Conservation (phyloP, 2,113 vertebrate species). For the Pyrgilauda ruficollis region DNA sequence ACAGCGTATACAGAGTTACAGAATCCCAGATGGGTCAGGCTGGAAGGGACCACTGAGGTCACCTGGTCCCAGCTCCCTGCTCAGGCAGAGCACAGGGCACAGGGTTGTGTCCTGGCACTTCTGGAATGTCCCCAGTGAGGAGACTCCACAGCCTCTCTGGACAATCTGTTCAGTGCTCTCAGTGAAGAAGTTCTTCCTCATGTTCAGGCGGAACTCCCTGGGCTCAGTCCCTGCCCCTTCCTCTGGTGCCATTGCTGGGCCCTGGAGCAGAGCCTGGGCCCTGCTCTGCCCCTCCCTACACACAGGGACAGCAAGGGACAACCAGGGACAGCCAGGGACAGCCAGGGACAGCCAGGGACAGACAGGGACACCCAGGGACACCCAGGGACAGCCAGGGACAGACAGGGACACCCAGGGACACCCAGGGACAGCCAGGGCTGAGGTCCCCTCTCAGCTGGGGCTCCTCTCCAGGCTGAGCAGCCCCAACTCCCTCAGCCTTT, state of each 20-base stretch:
- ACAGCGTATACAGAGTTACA: not conserved
- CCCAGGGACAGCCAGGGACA: too few relatives aligned
- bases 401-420: not conserved
- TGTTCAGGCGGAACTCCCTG: too few relatives aligned
- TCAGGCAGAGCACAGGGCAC: not conserved
- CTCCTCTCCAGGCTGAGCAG: not conserved
- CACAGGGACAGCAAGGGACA: too few relatives aligned
- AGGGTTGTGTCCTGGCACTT: fast-evolving
- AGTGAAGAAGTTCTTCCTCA: too few relatives aligned
- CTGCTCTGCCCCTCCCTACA: not conserved
- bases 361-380: fast-evolving
- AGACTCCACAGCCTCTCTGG: not conserved
- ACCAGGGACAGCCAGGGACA: not conserved
- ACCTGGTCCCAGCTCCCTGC: not conserved
- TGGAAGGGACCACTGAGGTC: not conserved
- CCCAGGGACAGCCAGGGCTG: not conserved
- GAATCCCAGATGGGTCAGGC: not conserved
- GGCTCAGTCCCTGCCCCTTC: too few relatives aligned
- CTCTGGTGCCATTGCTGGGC: too few relatives aligned
- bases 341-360: too few relatives aligned
- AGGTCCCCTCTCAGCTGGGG: not conserved
- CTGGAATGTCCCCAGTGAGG: not conserved
- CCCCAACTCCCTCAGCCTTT: not conserved
- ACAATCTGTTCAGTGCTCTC: too few relatives aligned
- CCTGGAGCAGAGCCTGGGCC: not conserved